Conservation (phyloP, 2,797 vertebrate species). For the Peromyscus attwateri region DNA sequence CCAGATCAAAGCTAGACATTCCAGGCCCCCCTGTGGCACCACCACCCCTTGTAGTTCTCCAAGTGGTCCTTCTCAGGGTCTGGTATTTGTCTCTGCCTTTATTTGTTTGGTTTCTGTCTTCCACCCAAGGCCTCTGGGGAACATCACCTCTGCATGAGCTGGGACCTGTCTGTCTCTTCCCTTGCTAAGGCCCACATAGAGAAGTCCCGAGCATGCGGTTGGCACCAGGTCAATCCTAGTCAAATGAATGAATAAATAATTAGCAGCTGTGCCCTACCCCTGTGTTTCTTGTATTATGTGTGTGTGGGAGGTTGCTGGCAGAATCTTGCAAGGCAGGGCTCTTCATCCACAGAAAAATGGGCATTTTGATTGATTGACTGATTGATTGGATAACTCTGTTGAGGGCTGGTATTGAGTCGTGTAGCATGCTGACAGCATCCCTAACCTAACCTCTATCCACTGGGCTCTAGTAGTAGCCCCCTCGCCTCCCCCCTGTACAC, state of each 20-base stretch:
- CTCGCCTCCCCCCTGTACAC: too few species aligned
- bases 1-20: background rate
- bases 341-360: background rate
- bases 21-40: too few species aligned
- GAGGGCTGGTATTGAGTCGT: background rate
- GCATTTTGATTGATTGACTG: accelerated
- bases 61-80: accelerated
- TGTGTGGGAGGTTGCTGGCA: background rate
- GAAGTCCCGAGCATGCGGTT: accelerated
- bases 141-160: background rate
- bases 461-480: background rate
- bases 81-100: background rate
- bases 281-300: background rate
- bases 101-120: background rate
- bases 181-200: background rate
- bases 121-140: background rate
- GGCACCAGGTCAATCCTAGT: background rate
- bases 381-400: too few species aligned
- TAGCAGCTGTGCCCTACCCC: background rate
- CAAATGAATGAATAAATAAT: background rate
- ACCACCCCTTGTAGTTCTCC: background rate
- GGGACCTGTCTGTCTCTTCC: background rate
- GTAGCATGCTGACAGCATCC: background rate
- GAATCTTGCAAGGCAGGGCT: background rate
- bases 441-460: background rate